Conservation (phyloP, 1,140 invertebrate species). For the Rhopalosiphum padi region DNA sequence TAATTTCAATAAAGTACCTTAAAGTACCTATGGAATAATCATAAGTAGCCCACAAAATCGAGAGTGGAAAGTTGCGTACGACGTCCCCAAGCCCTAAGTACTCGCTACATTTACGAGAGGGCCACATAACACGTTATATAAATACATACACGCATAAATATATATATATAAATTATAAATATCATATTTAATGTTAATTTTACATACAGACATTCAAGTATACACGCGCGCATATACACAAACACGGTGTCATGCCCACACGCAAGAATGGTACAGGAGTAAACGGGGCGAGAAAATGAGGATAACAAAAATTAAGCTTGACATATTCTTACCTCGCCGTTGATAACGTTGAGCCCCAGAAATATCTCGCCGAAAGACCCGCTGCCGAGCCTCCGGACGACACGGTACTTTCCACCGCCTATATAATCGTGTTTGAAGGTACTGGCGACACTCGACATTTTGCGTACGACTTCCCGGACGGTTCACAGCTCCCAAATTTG, state of each 20-base stretch:
- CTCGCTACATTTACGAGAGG: neutral
- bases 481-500: slow-evolving; percentile 26
- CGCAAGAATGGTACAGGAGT: neutral
- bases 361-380: slow-evolving; percentile 99
- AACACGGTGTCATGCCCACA: neutral
- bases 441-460: slow-evolving; percentile 59
- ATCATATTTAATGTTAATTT: neutral
- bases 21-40: neutral
- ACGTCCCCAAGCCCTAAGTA: neutral
- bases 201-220: no score
- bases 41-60: neutral
- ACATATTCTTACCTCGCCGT: slow-evolving; percentile 82
- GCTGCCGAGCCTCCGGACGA: slow-evolving; percentile 96
- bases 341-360: slow-evolving; percentile 93
- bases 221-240: neutral
- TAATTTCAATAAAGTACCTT: neutral
- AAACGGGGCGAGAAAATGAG: neutral
- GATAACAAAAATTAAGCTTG: neutral
- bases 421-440: slow-evolving; percentile 73
- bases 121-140: neutral
- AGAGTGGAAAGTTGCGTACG: neutral
- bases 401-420: slow-evolving; percentile 90
- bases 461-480: slow-evolving; percentile 26
- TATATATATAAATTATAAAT: neutral
- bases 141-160: neutral